Percentiles rank a stretch among this genome's conserved stretches.
phyloP scores from a whole-genome alignment of 2,888 invertebrate genomes.

The Sycophila texana region DNA sequence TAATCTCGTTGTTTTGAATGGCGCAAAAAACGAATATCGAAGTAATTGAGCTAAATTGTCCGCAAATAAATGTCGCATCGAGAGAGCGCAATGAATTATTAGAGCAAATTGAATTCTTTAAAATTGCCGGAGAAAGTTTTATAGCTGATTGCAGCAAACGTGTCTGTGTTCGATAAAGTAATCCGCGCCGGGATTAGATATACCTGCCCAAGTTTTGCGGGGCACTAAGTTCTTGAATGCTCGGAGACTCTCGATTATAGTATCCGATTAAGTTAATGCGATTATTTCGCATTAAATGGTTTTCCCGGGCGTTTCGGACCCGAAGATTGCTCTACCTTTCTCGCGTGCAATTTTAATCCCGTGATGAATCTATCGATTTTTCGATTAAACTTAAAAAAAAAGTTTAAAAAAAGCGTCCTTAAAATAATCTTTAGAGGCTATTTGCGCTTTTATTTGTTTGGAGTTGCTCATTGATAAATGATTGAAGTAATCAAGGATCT shows the following conservation, averaged over 20 bases:
- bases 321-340: background rate
- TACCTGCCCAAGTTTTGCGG: background rate
- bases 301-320: background rate
- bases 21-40: too few species aligned
- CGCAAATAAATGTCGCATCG: too few species aligned
- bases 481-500: too few species aligned
- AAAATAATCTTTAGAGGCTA: too few species aligned
- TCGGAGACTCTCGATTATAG: conserved; percentile 20
- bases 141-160: background rate
- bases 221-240: background rate
- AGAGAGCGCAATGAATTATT: too few species aligned
- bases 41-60: too few species aligned
- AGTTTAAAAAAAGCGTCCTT: background rate
- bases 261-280: conserved; percentile 39
- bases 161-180: background rate
- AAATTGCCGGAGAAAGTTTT: background rate
- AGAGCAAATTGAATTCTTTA: background rate
- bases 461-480: too few species aligned
- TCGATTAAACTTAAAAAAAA: conserved; percentile 19
- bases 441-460: background rate
- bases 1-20: too few species aligned
- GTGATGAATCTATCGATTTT: conserved; percentile 35
- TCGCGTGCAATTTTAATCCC: conserved; percentile 18
- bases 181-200: background rate
- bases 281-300: conserved; percentile 26